phyloP scores from a whole-genome alignment of 2,888 invertebrate genomes.

The Ephialtes manifestator region DNA sequence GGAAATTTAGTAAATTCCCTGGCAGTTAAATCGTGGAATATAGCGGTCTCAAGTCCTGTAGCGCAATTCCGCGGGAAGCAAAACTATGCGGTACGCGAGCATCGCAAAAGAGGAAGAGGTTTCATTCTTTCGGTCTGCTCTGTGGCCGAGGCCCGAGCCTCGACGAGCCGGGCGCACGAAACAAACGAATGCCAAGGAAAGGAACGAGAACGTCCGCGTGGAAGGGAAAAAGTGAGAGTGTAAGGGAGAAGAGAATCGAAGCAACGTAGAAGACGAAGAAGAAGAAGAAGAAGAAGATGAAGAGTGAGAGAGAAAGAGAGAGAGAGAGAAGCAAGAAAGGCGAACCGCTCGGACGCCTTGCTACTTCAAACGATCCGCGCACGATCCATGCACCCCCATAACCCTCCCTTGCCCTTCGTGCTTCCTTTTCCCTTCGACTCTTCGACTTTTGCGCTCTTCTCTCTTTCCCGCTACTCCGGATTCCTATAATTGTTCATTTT shows the following conservation, averaged over 20 bases:
- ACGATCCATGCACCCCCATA: conserved; percentile 75
- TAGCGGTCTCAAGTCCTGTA: conserved; percentile 17
- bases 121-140: conserved; percentile 55
- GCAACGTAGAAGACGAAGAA: conserved; percentile 38
- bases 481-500: conserved; percentile 86
- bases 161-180: conserved; percentile 64
- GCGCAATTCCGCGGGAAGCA: conserved; percentile 58
- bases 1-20: conserved; percentile 63
- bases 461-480: conserved; percentile 79
- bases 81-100: conserved; percentile 65
- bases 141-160: not conserved
- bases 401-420: conserved; percentile 65
- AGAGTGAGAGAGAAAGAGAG: conserved; percentile 26
- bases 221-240: conserved; percentile 65
- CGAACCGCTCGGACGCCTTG: conserved; percentile 72
- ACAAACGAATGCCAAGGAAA: conserved; percentile 77
- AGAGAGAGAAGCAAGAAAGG: conserved; percentile 71
- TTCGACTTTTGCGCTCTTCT: conserved; percentile 36
- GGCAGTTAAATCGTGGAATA: conserved; percentile 48
- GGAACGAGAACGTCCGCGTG: conserved; percentile 72
- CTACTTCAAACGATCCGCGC: conserved; percentile 85
- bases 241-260: conserved; percentile 65
- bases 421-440: conserved; percentile 24
- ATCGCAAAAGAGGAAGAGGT: conserved; percentile 63
- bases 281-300: conserved; percentile 39